Conservation (phyloP, 2,113 vertebrate species). For the Tragulus kanchil region DNA sequence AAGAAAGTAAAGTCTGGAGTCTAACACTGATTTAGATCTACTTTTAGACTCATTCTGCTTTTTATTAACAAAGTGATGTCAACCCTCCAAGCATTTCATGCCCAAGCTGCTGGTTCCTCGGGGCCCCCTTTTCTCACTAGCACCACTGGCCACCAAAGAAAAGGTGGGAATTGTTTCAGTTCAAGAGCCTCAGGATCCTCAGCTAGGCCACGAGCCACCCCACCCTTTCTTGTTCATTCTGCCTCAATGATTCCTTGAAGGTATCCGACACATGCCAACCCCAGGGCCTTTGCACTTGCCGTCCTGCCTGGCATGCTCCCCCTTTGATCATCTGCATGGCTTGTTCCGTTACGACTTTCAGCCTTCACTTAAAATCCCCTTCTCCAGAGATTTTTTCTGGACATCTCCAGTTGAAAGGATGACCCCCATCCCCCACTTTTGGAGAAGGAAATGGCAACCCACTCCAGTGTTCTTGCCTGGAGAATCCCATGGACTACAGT, state of each 20-base stretch:
- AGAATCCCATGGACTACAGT: not conserved
- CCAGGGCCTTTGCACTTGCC: not conserved
- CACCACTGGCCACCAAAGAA: not conserved
- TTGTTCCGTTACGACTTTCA: not conserved
- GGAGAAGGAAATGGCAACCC: not conserved
- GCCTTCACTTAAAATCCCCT: not conserved
- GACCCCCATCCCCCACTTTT: not conserved
- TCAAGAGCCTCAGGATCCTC: not conserved
- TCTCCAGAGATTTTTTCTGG: not conserved
- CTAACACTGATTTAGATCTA: not conserved
- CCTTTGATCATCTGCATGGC: not conserved
- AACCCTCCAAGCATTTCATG: not conserved
- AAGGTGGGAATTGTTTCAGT: not conserved
- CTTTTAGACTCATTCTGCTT: not conserved
- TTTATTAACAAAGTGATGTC: not conserved
- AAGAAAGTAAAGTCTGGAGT: not conserved
- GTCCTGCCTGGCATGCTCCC: not conserved
- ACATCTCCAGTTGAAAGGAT: not conserved
- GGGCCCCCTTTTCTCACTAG: not conserved
- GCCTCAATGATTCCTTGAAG: not conserved
- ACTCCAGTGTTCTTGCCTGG: not conserved
- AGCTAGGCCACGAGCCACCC: not conserved
- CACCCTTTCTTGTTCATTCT: not conserved
- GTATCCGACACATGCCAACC: not conserved
- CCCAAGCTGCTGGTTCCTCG: not conserved